Conservation (phyloP, 2,888 invertebrate species). For the Temnothorax rugatulus region DNA sequence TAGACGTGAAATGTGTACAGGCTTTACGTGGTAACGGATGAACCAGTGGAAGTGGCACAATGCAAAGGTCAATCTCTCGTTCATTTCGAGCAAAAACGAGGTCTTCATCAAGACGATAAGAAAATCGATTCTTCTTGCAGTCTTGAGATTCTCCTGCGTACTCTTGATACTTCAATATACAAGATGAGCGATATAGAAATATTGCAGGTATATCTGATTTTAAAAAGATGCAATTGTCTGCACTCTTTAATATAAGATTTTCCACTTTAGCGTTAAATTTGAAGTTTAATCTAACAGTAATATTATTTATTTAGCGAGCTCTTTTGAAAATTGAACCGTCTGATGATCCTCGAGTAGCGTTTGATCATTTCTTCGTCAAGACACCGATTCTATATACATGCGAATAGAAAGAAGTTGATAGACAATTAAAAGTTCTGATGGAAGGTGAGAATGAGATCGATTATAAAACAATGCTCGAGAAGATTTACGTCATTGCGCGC, state of each 20-base stretch:
- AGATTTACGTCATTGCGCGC: neutral
- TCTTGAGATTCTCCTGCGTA: neutral
- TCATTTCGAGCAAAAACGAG: neutral
- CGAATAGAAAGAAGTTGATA: slow-evolving; percentile 58
- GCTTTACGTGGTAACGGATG: slow-evolving; percentile 67
- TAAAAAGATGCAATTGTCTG: neutral
- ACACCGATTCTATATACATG: slow-evolving; percentile 41
- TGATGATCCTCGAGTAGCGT: slow-evolving; percentile 59
- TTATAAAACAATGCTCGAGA: neutral
- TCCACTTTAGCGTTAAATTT: neutral
- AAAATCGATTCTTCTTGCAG: neutral
- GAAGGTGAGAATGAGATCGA: slow-evolving; percentile 60
- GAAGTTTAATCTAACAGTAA: neutral
- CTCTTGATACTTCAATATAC: neutral
- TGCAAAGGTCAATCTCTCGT: neutral
- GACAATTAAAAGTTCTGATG: slow-evolving; percentile 56
- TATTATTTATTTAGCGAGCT: neutral
- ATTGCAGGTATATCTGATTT: slow-evolving; percentile 56
- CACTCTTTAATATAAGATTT: neutral
- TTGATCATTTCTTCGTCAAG: slow-evolving; percentile 54
- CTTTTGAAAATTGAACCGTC: neutral
- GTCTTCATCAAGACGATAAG: neutral
- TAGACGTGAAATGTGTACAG: slow-evolving; percentile 32
- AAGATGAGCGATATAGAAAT: slow-evolving; percentile 59
- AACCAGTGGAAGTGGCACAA: slow-evolving; percentile 13